Evolutionary conservation across 2,113 vertebrate species (phyloP), one percentile per base, ranked within the genome.

Genomic region (Zosterops japonicus): DNA sequence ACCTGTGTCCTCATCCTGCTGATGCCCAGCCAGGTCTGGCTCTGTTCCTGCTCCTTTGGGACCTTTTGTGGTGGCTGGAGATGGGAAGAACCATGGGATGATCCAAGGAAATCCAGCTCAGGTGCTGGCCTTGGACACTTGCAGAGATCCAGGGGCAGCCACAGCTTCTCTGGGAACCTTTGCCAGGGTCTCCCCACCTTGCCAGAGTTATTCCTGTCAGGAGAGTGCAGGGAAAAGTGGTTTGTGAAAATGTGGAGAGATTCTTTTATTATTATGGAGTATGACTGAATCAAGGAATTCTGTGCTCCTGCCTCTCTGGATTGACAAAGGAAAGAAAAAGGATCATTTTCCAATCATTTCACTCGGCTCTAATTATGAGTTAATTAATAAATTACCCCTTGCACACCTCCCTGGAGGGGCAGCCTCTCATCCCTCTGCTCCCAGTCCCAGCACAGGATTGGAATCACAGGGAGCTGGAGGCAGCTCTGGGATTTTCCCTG

Each of bases 1-100:
- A 23, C 7, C 28, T 2, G 0, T 6, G n/a, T 24, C 44, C 5
- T 12, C 1, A 2, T 29, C 47, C 46, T 53, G 29, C 9, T 57
- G 5, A 0, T 24, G 42, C 20, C 49, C 4, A 1, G 3, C 44
- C 44, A 1, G 11, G 4, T 6, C 44, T 56, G 9, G 41, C 19
- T 69, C 47, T 1, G 4, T 36, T 13, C 5, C 36, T 4, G 11
- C 1, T 12, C 19, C 5, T 11, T 21, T 33, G 13, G 39, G 19
- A 28, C 6, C 39, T 29, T 68, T 18, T 50, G 23, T 14, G 31
- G 50, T 19, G 27, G 18, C 3, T 5, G 3, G 1, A 20, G 50
- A 12, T 6, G 2, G 2, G 4, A 47, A 4, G 39, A 41, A 31
- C 41, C n/a, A 0, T 4, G 7, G 59, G 53, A 7, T 44, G 44